Conservation (phyloP, 2,797 vertebrate species). For the Brachymystax lenok region DNA sequence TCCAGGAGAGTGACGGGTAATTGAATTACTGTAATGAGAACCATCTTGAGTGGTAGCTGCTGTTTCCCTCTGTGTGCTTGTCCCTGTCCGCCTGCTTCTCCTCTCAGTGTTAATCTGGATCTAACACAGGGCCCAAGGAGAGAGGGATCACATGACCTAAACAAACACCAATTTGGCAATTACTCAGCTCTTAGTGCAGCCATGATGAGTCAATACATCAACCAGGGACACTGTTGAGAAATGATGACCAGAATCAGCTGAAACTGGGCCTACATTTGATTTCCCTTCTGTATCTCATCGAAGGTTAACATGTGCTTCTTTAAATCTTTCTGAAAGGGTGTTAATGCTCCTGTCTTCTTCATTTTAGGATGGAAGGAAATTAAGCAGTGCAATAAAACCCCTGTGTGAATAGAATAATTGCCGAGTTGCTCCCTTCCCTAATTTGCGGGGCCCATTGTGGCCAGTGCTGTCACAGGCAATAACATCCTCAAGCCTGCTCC, state of each 20-base stretch:
- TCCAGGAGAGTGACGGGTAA: slow-evolving; percentile 86
- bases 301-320: slow-evolving; percentile 10
- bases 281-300: not conserved
- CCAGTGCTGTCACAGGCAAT: slow-evolving; percentile 48
- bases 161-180: slow-evolving; percentile 10
- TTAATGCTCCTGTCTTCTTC: not conserved
- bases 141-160: slow-evolving; percentile 15
- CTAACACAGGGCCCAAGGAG: slow-evolving; percentile 3
- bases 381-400: slow-evolving; percentile 31
- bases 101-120: slow-evolving; percentile 19
- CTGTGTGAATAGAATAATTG: slow-evolving; percentile 40
- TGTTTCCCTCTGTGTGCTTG: slow-evolving; percentile 9
- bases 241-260: not conserved
- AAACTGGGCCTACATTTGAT: not conserved
- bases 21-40: slow-evolving; percentile 40
- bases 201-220: slow-evolving; percentile 15
- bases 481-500: slow-evolving; percentile 31
- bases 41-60: slow-evolving; percentile 3
- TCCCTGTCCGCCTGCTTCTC: slow-evolving; percentile 15
- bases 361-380: slow-evolving; percentile 37
- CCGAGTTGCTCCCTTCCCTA: slow-evolving; percentile 32
- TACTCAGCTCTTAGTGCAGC: not conserved
- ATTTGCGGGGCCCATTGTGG: slow-evolving; percentile 39
- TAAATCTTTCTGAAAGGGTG: slow-evolving; percentile 9
- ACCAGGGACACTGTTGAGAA: not conserved